Evolutionary conservation across 1,140 invertebrate genomes (phyloP), one percentile per base, ranked within the genome.

Genomic region (Drosophila trapezifrons): DNA sequence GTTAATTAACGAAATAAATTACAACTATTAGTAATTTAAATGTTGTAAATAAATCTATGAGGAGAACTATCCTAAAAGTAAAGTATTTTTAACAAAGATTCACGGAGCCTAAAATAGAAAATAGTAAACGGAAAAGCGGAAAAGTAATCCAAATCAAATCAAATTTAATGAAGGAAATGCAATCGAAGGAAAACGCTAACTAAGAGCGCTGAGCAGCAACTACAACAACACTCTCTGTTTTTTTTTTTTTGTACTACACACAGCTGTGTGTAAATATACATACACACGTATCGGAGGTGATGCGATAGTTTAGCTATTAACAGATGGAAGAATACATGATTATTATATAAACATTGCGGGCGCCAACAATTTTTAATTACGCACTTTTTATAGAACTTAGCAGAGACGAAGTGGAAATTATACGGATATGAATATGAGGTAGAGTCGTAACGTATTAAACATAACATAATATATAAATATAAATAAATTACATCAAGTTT

Each of bases 341-440:
- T 59, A 65, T 32, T 72, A 74, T 17, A 47, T 32, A 35, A 35
- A 51, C 27, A 66, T 27, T 76, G 79, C 81, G 51, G 38, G 72
- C 67, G 78, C 66, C 76, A 84, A 78, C 80, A 87, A 77, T 87
- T 87, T 87, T 87, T 77, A 87, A 86, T 83, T 79, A 87, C 76
- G 79, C 83, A 87, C 72, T 83, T 87, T 87, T 87, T 83, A 86
- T 83, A 87, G 76, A 73, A 73, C 60, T 82, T 55, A 87, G 71
- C 42, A 18, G 60, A 74, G 18, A 6, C 25, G 37, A 17, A n/a
- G 18, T 1, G 10, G 13, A 49, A 37, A 29, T 37, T 22, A 25
- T n/a, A 22, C 15, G 37, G 6, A 38, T n/a, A n/a, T 38, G 37
- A 38, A 8, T 13, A 38, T 38, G 37, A 38, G 13, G 32, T 35